Conservation (phyloP, 2,113 vertebrate species). For the Callionymus lyra region DNA sequence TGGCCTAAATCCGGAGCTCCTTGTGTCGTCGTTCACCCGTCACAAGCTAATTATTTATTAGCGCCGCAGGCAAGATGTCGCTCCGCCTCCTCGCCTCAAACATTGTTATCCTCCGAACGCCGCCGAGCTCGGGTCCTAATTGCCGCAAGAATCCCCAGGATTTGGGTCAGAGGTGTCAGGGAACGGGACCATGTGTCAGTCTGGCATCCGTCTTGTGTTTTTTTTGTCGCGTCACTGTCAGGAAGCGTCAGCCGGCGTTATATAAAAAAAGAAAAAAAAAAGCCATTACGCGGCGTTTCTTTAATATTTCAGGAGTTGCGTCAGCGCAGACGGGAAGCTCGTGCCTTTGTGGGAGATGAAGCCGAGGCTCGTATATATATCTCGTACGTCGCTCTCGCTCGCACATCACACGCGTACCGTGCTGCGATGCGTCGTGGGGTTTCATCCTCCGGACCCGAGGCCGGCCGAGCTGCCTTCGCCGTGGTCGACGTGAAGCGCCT, state of each 20-base stretch:
- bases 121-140: conserved; percentile 31
- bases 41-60: conserved; percentile 58
- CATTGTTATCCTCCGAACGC: conserved; percentile 40
- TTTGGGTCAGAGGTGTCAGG: conserved; percentile 36
- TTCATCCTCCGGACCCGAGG: too few species aligned
- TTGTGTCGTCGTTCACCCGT: conserved; percentile 37
- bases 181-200: conserved; percentile 8
- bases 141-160: conserved; percentile 24
- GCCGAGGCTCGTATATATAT: neutral
- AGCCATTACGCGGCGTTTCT: conserved; percentile 31
- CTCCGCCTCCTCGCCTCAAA: conserved; percentile 44
- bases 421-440: too few species aligned
- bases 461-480: too few species aligned
- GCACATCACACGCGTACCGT: too few species aligned
- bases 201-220: conserved; percentile 1
- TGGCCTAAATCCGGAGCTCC: conserved; percentile 43
- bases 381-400: too few species aligned
- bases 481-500: conserved; percentile 1
- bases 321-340: conserved; percentile 25
- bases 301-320: conserved; percentile 43
- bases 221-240: conserved; percentile 11
- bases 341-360: conserved; percentile 6
- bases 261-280: too few species aligned
- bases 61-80: conserved; percentile 39
- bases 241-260: conserved; percentile 11